Base-by-base conservation (phyloP, 2,888 invertebrate genomes). In the Proisotoma minuta region DNA sequence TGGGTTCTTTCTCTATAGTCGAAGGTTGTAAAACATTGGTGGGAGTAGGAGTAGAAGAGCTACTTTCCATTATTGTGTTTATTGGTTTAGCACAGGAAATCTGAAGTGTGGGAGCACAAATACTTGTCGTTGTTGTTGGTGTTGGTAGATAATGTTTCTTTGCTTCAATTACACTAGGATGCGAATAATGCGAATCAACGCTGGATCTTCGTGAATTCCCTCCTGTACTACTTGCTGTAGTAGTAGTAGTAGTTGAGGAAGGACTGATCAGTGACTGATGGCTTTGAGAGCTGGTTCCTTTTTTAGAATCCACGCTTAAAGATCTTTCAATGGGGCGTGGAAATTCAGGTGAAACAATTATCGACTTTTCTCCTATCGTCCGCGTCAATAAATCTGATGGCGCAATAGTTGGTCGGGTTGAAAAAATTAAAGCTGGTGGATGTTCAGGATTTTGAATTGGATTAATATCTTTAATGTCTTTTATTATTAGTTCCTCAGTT, bases 291-390 rank as follows among this genome's bases (percentile, higher is more conserved):
- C 34, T 43, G 4, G 43, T 43, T 4, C 63, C 59, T 20, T 59
- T 65, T 60, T 70, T 65, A 47, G 71, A 69, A 43, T 74, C 74
- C 48, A 73, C 59, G 62, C 72, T 73, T 40, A 68, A 63, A 40
- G 74, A 74, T 50, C 74, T 64, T 60, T 74, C 74, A 28, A 73
- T 70, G 34, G 65, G 54, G 2, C 72, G 70, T 18, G 74, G 72
- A 8, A 39, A 24, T 20, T 26, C 50, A 10, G 20, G 50, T n/a
- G n/a, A n/a, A n/a, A n/a, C n/a, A n/a, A n/a, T n/a, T n/a, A n/a
- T n/a, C n/a, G n/a, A n/a, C n/a, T n/a, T n/a, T n/a, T n/a, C n/a
- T n/a, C n/a, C n/a, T n/a, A n/a, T n/a, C n/a, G n/a, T n/a, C n/a
- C n/a, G n/a, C n/a, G n/a, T n/a, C n/a, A n/a, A n/a, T n/a, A n/a